These are phyloP conservation scores for Spilarctia lutea DNA, from an alignment of 2,888 invertebrate genomes.

Conservation along the genomic window DNA sequence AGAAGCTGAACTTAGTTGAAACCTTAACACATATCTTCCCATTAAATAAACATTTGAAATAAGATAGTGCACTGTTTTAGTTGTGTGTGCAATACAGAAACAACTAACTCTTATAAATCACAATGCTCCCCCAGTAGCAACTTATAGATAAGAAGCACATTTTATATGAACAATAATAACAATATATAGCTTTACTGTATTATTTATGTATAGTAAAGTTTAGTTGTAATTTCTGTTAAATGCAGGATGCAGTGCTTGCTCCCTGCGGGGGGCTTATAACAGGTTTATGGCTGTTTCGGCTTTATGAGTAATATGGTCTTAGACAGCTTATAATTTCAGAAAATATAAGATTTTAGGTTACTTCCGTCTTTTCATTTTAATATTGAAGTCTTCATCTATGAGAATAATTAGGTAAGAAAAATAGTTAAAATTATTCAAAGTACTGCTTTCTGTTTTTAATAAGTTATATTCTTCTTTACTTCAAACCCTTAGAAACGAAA, in stretches of 20 bases:
- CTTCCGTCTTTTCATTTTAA: not conserved
- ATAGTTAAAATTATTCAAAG: not conserved
- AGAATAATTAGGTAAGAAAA: not conserved
- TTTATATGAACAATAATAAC: conserved; percentile 29
- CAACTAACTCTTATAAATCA: conserved; percentile 15
- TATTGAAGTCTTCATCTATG: not conserved
- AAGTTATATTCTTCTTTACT: too few species aligned
- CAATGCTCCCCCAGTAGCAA: conserved; percentile 19
- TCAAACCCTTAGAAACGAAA: too few species aligned
- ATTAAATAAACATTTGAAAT: conserved; percentile 3
- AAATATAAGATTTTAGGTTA: not conserved
- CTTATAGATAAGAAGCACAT: conserved; percentile 34
- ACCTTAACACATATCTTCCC: not conserved
- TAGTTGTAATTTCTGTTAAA: conserved; percentile 19
- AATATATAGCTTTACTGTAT: conserved; percentile 27
- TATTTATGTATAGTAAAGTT: conserved; percentile 26
- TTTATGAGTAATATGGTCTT: not conserved
- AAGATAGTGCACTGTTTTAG: not conserved
- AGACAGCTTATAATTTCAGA: not conserved
- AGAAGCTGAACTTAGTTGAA: not conserved
- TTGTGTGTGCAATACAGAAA: not conserved
- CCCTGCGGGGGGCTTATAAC: conserved; percentile 17
- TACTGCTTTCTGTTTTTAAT: not conserved
- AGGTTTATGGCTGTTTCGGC: conserved; percentile 15
- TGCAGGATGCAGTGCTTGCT: conserved; percentile 4